A percentile compares a stretch with the other conserved stretches of the same genome.
These are phyloP conservation scores for Nycteola revayana DNA, from an alignment of 2,888 invertebrate genomes.

Conservation along the genomic window DNA sequence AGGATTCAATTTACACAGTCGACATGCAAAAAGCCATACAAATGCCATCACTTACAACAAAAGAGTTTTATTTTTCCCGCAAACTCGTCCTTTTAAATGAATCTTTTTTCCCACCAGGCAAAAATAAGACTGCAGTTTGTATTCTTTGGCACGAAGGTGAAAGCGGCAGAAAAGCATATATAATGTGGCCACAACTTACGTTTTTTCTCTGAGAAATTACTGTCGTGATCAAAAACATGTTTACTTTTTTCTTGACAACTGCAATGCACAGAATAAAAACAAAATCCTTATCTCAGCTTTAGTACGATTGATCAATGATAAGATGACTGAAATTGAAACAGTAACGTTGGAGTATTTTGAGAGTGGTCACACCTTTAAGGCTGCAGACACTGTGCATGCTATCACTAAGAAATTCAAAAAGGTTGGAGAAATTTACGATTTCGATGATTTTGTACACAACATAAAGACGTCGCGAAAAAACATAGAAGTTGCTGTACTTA, in stretches of 20 bases:
- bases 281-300: conserved; percentile 17
- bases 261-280: conserved; percentile 24
- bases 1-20: conserved; percentile 9
- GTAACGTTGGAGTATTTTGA: conserved; percentile 24
- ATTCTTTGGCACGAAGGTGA: conserved; percentile 16
- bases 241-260: conserved; percentile 8
- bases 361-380: conserved; percentile 22
- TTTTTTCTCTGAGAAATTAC: conserved; percentile 8
- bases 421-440: conserved; percentile 3
- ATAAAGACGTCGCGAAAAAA: conserved; percentile 18
- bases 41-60: conserved; percentile 11
- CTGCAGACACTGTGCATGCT: conserved; percentile 25
- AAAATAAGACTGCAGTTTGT: conserved; percentile 13
- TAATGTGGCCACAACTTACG: conserved; percentile 7
- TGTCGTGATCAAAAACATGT: conserved; percentile 8
- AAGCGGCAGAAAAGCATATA: conserved; percentile 11
- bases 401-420: conserved; percentile 18
- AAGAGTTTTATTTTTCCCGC: conserved; percentile 13
- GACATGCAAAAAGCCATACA: conserved; percentile 18
- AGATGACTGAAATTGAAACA: conserved; percentile 6
- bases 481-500: conserved; percentile 13
- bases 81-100: conserved; percentile 15
- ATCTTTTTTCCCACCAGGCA: conserved; percentile 13
- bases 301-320: conserved; percentile 11
- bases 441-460: conserved; percentile 4